These are phyloP conservation scores for Melanotaenia parkinsoni DNA, from an alignment of 2,797 vertebrate genomes.

Conservation along the genomic window DNA sequence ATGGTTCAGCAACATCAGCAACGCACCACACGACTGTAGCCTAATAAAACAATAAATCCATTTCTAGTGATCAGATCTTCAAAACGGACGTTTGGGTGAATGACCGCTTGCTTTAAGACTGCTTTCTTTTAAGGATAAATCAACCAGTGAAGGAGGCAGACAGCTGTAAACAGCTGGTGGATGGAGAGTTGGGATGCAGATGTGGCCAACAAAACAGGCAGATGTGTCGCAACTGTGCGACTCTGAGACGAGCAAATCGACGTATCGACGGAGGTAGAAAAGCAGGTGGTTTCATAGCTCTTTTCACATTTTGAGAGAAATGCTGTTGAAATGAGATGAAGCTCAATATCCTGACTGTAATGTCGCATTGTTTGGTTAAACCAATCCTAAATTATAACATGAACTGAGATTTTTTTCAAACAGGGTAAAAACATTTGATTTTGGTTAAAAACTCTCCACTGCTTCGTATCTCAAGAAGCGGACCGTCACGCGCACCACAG, in stretches of 20 bases:
- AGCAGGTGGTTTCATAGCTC: neutral
- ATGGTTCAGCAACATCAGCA: neutral
- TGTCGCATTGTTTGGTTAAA: neutral
- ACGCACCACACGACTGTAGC: neutral
- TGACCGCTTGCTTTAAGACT: neutral
- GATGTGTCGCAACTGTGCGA: neutral
- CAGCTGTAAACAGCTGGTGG: neutral
- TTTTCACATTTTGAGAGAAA: neutral
- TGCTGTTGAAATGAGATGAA: neutral
- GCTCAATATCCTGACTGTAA: neutral
- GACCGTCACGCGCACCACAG: slow-evolving; percentile 38
- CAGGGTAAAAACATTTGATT: neutral
- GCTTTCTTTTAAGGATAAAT: neutral
- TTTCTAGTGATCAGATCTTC: neutral
- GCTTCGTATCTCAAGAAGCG: slow-evolving; percentile 1
- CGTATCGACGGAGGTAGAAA: neutral
- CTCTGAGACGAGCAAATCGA: neutral
- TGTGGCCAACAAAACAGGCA: slow-evolving; percentile 1
- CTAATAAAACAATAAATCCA: neutral
- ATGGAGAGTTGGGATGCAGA: neutral
- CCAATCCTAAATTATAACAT: neutral
- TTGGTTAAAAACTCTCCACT: neutral
- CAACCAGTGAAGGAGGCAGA: neutral
- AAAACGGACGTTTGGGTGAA: neutral
- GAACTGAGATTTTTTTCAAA: too few relatives aligned